Evolutionary conservation across 2,113 vertebrate species (phyloP), one percentile per base, ranked within the genome.

Genomic region (Bostrychus sinensis): DNA sequence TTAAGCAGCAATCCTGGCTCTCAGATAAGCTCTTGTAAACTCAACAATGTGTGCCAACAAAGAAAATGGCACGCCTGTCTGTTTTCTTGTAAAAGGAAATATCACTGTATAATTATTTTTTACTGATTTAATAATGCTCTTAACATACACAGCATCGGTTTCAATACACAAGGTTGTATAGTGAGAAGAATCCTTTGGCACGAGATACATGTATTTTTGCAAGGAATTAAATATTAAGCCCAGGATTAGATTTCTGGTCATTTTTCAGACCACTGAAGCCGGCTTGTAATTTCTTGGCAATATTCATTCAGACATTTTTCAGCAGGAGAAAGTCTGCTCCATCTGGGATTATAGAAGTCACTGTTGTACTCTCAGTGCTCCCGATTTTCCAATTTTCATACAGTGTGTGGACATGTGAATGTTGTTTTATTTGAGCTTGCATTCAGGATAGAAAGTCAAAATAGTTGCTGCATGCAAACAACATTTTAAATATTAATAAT

Each of bases 281-380:
- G 51, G 55, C 5, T 42, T 23, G 51, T 54, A 34, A 51, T 34
- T 30, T 63, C 19, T 65, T 80, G 25, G n/a, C 55, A 70, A 34
- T 77, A 80, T 72, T 16, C 7, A 48, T 7, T 51, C 53, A 60
- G 1, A 69, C 34, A n/a, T 5, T 5, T 64, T 56, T 71, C 22
- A 7, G 26, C 68, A 34, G 36, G 45, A 43, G 51, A 57, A 69
- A 66, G 66, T 60, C 9, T 58, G 41, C 69, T 70, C 25, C 55
- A 20, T 32, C 5, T 22, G 4, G 59, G 46, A 66, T 81, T 68
- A 65, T 25, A 42, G 50, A 57, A 76, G 56, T 54, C 7, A 28
- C 4, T 51, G 4, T 57, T 13, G 16, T 3, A 48, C 28, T 66
- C 58, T 70, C 17, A 20, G 39, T 23, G 11, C 58, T 20, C 26